phyloP scores from a whole-genome alignment of 1,140 invertebrate genomes.

The Microplitis mediator region DNA sequence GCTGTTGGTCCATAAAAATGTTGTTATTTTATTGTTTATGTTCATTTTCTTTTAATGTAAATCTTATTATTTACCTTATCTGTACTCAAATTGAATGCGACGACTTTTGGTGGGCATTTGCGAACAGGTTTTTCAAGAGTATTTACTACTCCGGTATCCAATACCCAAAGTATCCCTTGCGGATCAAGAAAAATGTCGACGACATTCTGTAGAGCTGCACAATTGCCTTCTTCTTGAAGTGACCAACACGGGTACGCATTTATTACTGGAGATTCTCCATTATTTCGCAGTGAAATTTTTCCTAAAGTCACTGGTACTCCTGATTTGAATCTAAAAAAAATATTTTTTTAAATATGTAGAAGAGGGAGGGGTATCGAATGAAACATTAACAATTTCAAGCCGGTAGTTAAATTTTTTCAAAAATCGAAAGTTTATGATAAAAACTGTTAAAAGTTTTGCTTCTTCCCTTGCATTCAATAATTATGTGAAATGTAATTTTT shows the following conservation, averaged over 20 bases:
- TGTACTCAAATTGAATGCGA: conserved; percentile 64
- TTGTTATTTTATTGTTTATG: not conserved
- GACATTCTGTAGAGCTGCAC: conserved; percentile 65
- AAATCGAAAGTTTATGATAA: too few species aligned
- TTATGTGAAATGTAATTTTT: too few species aligned
- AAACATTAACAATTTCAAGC: too few species aligned
- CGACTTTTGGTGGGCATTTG: conserved; percentile 64
- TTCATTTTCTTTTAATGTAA: too few species aligned
- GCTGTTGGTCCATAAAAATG: conserved; percentile 29
- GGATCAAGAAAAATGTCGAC: conserved; percentile 67
- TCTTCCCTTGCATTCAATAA: too few species aligned
- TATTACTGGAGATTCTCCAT: conserved; percentile 56
- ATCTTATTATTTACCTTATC: conserved; percentile 52
- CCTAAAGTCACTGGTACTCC: conserved; percentile 66
- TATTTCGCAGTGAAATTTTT: conserved; percentile 55
- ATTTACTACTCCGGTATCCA: conserved; percentile 67
- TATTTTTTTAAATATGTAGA: too few species aligned
- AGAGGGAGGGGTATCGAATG: too few species aligned
- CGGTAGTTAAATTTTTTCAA: too few species aligned
- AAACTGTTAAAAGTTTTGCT: too few species aligned
- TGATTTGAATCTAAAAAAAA: conserved; percentile 43
- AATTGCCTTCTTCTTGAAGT: conserved; percentile 66
- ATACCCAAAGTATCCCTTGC: conserved; percentile 65
- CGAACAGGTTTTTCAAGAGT: conserved; percentile 62
- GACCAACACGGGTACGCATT: conserved; percentile 67